Evolutionary conservation across 2,113 vertebrate genomes (phyloP), one percentile per base, ranked within the genome.

Genomic region (Hippocampus zosterae): DNA sequence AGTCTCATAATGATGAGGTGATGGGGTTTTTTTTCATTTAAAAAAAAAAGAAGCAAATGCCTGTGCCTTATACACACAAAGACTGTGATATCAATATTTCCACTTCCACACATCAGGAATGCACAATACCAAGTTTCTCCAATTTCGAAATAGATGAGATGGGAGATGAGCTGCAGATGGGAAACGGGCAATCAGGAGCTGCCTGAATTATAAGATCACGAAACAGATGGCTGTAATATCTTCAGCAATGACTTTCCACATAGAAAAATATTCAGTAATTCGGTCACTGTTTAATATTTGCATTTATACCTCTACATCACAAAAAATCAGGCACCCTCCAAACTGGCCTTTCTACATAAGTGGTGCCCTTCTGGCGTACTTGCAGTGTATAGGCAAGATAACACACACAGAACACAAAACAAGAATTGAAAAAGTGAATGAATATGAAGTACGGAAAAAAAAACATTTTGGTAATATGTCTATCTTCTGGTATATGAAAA

Each of bases 181-280:
- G 73, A 79, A 75, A 77, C 33, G 42, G 75, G 67, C 65, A 71
- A 71, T 53, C 29, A 29, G 29, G 29, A 29, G 29, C 29, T 29
- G 29, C 29, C 88, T 83, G 84, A 87, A 88, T 89, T 80, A 87
- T 81, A 86, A 84, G 77, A 84, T 86, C 81, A 77, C 82, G 76
- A 88, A 87, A 81, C 83, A 88, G 84, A 88, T 88, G 89, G 87
- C 82, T 89, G 87, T 87, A 86, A 88, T 85, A 81, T 85, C 82
- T 82, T 76, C 79, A 79, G 82, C 79, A 71, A 80, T 85, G 81
- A 82, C 74, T 72, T 37, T 9, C 42, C 78, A 68, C 70, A 29
- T 61, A 27, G 60, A 65, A 67, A 44, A 69, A 67, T 65, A 61
- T 67, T 12, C 33, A 7, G 56, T 70, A 80, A 68, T 74, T 65